phyloP scores from a whole-genome alignment of 2,797 vertebrate species.

The Cryptoprocta ferox region DNA sequence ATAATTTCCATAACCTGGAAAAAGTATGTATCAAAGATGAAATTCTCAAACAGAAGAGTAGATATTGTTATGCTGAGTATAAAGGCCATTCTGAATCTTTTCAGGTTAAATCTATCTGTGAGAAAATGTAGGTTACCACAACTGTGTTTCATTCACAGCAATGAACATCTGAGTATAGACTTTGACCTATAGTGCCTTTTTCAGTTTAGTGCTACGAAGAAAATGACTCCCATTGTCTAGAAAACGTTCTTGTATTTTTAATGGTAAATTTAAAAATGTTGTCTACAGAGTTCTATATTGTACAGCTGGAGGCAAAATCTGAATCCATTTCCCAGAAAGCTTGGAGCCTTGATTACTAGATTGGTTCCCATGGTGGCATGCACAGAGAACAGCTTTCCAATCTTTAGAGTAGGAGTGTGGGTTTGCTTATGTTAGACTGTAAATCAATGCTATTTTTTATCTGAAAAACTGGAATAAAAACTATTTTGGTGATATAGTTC shows the following conservation, averaged over 20 bases:
- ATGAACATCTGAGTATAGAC: neutral
- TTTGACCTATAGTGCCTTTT: neutral
- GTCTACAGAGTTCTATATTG: neutral
- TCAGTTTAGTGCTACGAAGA: neutral
- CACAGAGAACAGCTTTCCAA: neutral
- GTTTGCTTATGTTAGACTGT: neutral
- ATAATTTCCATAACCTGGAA: neutral
- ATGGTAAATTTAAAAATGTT: slow-evolving; percentile 1
- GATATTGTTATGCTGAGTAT: neutral
- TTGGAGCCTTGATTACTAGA: neutral
- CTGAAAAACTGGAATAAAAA: neutral
- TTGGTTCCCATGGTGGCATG: neutral
- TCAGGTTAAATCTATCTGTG: neutral
- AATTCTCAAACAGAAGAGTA: neutral
- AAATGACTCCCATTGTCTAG: slow-evolving; percentile 4
- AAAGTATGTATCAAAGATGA: neutral
- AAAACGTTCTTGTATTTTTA: slow-evolving; percentile 14
- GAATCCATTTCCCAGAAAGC: neutral
- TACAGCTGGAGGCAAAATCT: slow-evolving; percentile 25
- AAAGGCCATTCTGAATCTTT: slow-evolving; percentile 24
- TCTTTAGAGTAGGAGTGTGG: neutral
- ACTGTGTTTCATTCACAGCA: neutral
- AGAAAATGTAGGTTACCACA: neutral
- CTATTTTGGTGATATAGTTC: neutral
- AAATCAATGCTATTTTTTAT: slow-evolving; percentile 19